A percentile compares a stretch with the other conserved stretches of the same genome.
phyloP scores from a whole-genome alignment of 2,888 invertebrate species.

The Stegana nigrithorax region DNA sequence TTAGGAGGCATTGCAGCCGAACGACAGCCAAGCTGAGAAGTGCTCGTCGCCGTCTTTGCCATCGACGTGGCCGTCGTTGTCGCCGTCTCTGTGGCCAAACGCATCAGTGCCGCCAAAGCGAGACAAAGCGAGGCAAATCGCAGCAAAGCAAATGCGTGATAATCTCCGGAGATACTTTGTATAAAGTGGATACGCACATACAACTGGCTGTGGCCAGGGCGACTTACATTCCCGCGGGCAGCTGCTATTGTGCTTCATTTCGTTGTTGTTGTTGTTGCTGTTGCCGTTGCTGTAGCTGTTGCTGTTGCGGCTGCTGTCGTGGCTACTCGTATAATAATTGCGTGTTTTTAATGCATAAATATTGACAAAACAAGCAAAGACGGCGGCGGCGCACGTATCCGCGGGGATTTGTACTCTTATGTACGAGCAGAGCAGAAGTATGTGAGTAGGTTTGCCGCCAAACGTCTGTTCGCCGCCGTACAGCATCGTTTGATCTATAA shows the following conservation, averaged over 20 bases:
- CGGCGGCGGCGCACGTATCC: background rate
- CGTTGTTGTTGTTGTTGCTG: background rate
- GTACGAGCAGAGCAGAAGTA: background rate
- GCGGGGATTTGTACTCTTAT: conserved; percentile 8
- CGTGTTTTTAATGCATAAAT: conserved; percentile 61
- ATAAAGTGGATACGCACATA: background rate
- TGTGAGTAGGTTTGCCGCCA: background rate
- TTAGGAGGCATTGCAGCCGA: too few relatives aligned
- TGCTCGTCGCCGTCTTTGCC: too few relatives aligned
- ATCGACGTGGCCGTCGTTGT: too few relatives aligned
- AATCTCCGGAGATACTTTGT: conserved; percentile 50
- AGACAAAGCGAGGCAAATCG: conserved; percentile 12
- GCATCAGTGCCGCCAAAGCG: conserved; percentile 40
- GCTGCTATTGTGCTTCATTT: background rate
- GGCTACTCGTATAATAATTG: conserved; percentile 54
- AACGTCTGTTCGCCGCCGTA: background rate
- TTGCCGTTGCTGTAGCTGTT: background rate
- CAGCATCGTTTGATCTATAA: conserved; percentile 15
- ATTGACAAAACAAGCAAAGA: conserved; percentile 34
- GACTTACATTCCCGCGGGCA: conserved; percentile 21
- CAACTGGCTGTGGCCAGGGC: conserved; percentile 8
- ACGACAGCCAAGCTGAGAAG: too few relatives aligned
- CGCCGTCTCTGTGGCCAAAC: too few relatives aligned
- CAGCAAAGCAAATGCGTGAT: conserved; percentile 26
- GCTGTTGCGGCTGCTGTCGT: background rate